Conservation (phyloP, 2,888 invertebrate species). For the Dolichomitus sp. region DNA sequence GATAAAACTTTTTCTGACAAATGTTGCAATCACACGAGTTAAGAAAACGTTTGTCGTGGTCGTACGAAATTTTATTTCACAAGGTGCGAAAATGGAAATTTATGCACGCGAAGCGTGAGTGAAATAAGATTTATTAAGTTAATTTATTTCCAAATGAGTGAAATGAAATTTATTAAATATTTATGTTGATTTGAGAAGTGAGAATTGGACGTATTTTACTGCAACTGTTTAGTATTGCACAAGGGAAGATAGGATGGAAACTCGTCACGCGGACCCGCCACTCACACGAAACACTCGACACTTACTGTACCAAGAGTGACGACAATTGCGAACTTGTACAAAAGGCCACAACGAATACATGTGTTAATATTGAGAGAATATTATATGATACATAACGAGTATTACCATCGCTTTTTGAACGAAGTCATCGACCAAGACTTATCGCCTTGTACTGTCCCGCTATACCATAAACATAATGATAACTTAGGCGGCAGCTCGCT, state of each 20-base stretch:
- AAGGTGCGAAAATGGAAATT: too few relatives aligned
- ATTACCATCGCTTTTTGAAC: slow-evolving; percentile 39
- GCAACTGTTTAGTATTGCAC: background rate
- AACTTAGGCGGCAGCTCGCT: slow-evolving; percentile 43
- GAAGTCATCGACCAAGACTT: slow-evolving; percentile 56
- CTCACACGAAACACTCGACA: slow-evolving; percentile 1
- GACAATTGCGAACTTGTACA: slow-evolving; percentile 8
- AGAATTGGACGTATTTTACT: background rate
- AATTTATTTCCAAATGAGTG: too few relatives aligned
- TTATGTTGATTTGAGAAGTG: background rate
- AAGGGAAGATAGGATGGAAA: background rate
- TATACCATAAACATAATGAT: slow-evolving; percentile 52
- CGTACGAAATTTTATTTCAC: too few relatives aligned
- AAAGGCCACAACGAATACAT: background rate
- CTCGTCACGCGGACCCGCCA: background rate
- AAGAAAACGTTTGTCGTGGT: too few relatives aligned
- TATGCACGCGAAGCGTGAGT: too few relatives aligned
- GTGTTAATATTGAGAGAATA: slow-evolving; percentile 27
- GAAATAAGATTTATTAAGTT: too few relatives aligned
- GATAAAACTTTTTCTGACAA: too few relatives aligned
- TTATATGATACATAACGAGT: slow-evolving; percentile 7
- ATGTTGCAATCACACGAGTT: too few relatives aligned
- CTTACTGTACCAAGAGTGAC: slow-evolving; percentile 1
- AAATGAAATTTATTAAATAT: background rate
- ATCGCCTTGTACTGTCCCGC: slow-evolving; percentile 49